A percentile compares a stretch with the other conserved stretches of the same genome.
These are phyloP conservation scores for Pachypanchax playfairii DNA, from an alignment of 2,113 vertebrate species.

Conservation along the genomic window DNA sequence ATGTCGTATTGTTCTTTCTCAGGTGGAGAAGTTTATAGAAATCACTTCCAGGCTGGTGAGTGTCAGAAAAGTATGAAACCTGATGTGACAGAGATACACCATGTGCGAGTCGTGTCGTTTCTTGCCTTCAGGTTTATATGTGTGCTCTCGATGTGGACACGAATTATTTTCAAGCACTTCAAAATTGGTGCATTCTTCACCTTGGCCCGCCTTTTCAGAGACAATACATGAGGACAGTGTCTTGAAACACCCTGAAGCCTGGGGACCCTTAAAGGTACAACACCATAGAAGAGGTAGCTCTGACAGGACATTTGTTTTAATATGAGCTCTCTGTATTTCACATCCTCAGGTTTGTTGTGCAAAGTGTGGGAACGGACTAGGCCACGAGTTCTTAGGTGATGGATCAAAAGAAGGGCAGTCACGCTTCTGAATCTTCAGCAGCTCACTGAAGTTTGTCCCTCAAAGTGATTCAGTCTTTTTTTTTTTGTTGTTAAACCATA, in stretches of 20 bases:
- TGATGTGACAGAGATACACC: background rate
- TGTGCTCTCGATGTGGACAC: slow-evolving; percentile 85
- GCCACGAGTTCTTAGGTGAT: slow-evolving; percentile 88
- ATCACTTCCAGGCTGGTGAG: slow-evolving; percentile 64
- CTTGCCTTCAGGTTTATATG: slow-evolving; percentile 81
- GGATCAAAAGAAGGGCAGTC: slow-evolving; percentile 85
- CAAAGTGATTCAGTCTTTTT: slow-evolving; percentile 75
- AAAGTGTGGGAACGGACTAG: slow-evolving; percentile 86
- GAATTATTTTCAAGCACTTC: slow-evolving; percentile 88
- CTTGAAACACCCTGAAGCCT: slow-evolving; percentile 74
- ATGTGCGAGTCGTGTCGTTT: background rate
- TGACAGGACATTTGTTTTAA: no score
- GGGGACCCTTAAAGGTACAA: slow-evolving; percentile 67
- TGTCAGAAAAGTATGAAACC: slow-evolving; percentile 1
- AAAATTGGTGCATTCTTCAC: slow-evolving; percentile 89
- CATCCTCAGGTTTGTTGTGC: slow-evolving; percentile 53
- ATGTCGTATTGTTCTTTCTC: slow-evolving; percentile 64
- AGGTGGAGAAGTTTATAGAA: slow-evolving; percentile 59
- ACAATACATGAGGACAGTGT: slow-evolving; percentile 86
- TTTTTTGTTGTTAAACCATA: accelerated
- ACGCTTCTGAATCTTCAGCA: slow-evolving; percentile 96
- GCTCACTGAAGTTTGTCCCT: slow-evolving; percentile 87
- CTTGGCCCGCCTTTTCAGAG: slow-evolving; percentile 89
- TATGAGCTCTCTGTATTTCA: background rate
- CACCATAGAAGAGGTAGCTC: no score